Base-by-base conservation (phyloP, 2,888 invertebrate genomes). In the Scaeva pyrastri region DNA sequence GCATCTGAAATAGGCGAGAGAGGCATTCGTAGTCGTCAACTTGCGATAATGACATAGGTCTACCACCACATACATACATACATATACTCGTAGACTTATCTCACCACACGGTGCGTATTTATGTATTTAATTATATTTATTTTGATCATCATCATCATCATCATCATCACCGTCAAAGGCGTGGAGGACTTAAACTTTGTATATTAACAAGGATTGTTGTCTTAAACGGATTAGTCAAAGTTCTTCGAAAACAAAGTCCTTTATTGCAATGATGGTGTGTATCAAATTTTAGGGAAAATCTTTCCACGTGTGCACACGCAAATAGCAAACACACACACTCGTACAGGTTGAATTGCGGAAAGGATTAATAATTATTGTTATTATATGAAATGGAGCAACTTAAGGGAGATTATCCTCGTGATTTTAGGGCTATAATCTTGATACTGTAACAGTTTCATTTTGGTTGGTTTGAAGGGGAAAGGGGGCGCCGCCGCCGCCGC, bases 111-210 rank as follows among this genome's bases (percentile, higher is more conserved):
- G 19, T 12, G 52, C 39, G 39, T 39, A 50, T 52, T 68, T 52
- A 36, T 52, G 10, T 12, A 68, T 68, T 68, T 50, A 68, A 68
- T 68, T 68, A 68, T 52, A 52, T 68, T 60, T 52, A 39, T 68
- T 66, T 66, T 68, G 7, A 23, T 52, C 23, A 39, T 39, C 10
- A 10, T 39, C 39, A 1, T 39, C 31, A 5, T 31, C 31, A 31
- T 31, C 31, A 31, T 39, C 10, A 10, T 39, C 39, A 1, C 11
- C 31, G 2, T 31, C 31, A 31, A 7, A 5, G 8, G 12, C 11
- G 39, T 3, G 12, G 14, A 21, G 23, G 52, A 21, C 52, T 68
- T 68, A 39, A 52, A 68, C 21, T 39, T 50, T 68, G 52, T 68
- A 23, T 52, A 23, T 68, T 23, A 68, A 39, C 50, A 68, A 41